Evolutionary conservation across 2,888 invertebrate genomes (phyloP), one percentile per base, ranked within the genome.

Genomic region (Eucera pruinosa): DNA sequence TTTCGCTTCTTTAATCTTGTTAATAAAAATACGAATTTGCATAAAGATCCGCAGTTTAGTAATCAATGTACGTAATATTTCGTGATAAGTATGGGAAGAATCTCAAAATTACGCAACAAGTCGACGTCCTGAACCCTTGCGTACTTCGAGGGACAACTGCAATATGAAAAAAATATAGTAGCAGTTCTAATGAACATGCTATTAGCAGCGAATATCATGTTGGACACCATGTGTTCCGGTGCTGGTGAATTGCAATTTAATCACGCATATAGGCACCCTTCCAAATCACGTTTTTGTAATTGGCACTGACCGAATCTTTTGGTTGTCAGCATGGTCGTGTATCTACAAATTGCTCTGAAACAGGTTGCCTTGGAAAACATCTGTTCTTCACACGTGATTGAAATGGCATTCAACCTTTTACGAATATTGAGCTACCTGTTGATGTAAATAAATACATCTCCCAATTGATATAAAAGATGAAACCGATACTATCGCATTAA

Each of bases 251-350:
- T 65, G 48, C 54, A 43, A 39, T 74, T 79, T 57, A 74, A 71
- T 76, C 75, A 64, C 43, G 33, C 43, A 3, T 43, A 48, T 20
- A 33, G 69, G 62, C 58, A 52, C 7, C 11, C 9, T 47, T 66
- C 55, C 57, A 62, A 83, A 77, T 47, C 41, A 30, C 58, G 61
- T 58, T 64, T 82, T 45, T 61, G 61, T 61, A 74, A 68, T 66
- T 82, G 82, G 73, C 67, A 70, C 57, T 36, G 61, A 1, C 15
- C 18, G 20, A 52, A 60, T 36, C 39, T 57, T 48, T 25, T n/a
- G 39, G 62, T 54, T 82, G 80, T 67, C 73, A 69, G 62, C 55
- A 11, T 43, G 18, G 25, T 39, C 50, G 47, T 60, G 58, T 64
- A 62, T 62, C 47, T 50, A 69, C 50, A 52, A 48, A 71, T 43